Evolutionary conservation across 2,888 invertebrate genomes (phyloP), one percentile per base, ranked within the genome.

Genomic region (Ommatoiulus sabulosus): DNA sequence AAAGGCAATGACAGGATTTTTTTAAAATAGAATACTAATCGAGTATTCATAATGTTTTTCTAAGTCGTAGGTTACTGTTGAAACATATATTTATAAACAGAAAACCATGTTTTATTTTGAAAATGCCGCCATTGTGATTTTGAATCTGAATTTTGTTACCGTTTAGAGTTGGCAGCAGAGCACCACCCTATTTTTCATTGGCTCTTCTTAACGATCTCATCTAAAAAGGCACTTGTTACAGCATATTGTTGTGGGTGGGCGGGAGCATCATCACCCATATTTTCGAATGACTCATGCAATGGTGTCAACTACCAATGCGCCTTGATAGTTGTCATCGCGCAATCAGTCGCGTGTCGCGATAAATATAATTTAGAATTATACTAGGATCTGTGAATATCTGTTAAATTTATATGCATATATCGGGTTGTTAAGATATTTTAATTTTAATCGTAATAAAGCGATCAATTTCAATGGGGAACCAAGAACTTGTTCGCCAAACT

Each of bases 231-330:
- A 17, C 52, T 8, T 0, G 15, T 52, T 52, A 52, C 15, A 0
- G 52, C 0, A 17, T 52, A 52, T 72, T 12, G 72, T 0, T 1
- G 24, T n/a, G 7, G 24, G 10, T 10, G 72, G 8, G 24, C 24
- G 24, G 24, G 72, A 24, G 7, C 24, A 72, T 72, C 24, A 63
- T 10, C 7, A 7, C 46, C 46, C 46, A n/a, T 10, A 12, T 7
- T 63, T 24, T 72, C 24, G 24, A 72, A 72, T 72, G 72, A 72
- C 72, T 72, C 72, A 72, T 72, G 12, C 72, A 72, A 10, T 72
- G 72, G 7, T n/a, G 63, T 20, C 63, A 63, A 20, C 24, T 24
- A 72, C 72, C 7, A 24, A 63, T 4, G 6, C 6, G n/a, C n/a
- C 5, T 20, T 63, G 4, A 63, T 63, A 63, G 20, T 63, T 63